Base-by-base conservation (phyloP, 2,888 invertebrate species). In the Harmothoe impar region DNA sequence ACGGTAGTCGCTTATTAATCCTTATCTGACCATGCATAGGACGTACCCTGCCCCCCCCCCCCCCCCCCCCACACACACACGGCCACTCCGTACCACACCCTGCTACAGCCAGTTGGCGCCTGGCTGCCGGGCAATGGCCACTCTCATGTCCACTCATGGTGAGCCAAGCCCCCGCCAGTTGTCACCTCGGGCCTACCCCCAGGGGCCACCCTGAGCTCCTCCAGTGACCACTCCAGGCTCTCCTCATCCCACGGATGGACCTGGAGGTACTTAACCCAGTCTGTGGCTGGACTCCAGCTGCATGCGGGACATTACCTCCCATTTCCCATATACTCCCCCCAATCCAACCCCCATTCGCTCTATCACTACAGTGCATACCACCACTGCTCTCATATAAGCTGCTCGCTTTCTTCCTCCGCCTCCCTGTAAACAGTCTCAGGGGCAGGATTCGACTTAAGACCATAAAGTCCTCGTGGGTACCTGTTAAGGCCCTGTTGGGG, bases 141-240 rank as follows among this genome's bases (percentile, higher is more conserved):
- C 72, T 72, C 72, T 72, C 72, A 29, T 29, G 72, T 72, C 72
- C 72, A 72, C 72, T 72, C 72, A 15, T 72, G 72, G 72, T 72
- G n/a, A 72, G 72, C 72, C 72, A 20, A 20, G 72, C n/a, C 72
- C 29, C 29, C 7, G 29, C 72, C 72, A 72, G 72, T n/a, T 25
- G 29, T 72, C 72, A 72, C 72, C 29, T 29, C 29, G 29, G 72
- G n/a, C 7, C 72, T n/a, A n/a, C 62, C 20, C 29, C 25, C 72
- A 25, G 72, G 1, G 17, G 72, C 5, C 1, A 1, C 20, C 29
- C 72, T 29, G 72, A 25, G 29, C 23, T 29, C 72, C 72, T 72
- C 72, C 72, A 29, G 29, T 72, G 72, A 72, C 72, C 72, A 72
- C 72, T 72, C 72, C 25, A 72, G 72, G 72, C 31, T 25, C 72